Conservation (phyloP, 1,140 invertebrate genomes). For the Yoshiicerus persimilis region DNA sequence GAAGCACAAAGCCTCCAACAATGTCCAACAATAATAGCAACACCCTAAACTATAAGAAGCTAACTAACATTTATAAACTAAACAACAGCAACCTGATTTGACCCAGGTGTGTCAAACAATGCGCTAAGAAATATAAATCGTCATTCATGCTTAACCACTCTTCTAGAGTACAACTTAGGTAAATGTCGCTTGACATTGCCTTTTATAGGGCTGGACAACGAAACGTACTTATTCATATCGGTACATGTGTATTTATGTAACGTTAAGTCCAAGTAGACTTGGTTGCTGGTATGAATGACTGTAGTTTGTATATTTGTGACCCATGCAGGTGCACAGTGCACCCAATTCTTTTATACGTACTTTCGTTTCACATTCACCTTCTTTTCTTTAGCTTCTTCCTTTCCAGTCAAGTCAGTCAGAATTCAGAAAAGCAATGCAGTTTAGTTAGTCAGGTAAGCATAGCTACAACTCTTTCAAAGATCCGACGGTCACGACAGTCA, state of each 20-base stretch:
- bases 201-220: too few species aligned
- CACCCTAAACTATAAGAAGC: not conserved
- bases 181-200: too few species aligned
- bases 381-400: not conserved
- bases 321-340: constrained; percentile 5
- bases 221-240: too few species aligned
- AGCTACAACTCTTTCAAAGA: constrained; percentile 1
- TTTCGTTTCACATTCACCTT: constrained; percentile 18
- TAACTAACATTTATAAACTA: not conserved
- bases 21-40: not conserved
- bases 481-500: constrained; percentile 19
- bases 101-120: not conserved
- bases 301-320: not conserved
- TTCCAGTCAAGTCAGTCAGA: not conserved
- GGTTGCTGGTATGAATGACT: not conserved
- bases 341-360: not conserved
- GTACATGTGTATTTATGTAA: too few species aligned
- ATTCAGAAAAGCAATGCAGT: not conserved
- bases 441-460: not conserved
- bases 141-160: not conserved
- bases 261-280: too few species aligned
- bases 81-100: constrained; percentile 12
- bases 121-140: not conserved
- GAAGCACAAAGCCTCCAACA: not conserved
- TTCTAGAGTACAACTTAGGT: not conserved